phyloP scores from a whole-genome alignment of 2,113 vertebrate genomes.

The Caranx ignobilis region DNA sequence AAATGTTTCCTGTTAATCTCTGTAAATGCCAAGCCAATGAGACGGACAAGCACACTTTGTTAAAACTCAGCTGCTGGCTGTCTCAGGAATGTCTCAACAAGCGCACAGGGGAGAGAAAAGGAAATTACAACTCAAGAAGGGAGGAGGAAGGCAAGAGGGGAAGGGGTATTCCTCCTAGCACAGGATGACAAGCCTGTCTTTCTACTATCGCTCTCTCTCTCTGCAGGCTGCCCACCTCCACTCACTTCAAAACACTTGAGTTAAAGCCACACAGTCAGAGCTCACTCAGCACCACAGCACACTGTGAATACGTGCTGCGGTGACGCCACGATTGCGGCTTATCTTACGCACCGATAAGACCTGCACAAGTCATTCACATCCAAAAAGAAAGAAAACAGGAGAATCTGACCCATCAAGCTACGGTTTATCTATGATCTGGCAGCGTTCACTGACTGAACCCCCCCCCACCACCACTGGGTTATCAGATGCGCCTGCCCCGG shows the following conservation, averaged over 20 bases:
- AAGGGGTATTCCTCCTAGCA: slow-evolving; percentile 44
- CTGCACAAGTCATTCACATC: slow-evolving; percentile 47
- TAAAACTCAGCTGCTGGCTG: slow-evolving; percentile 67
- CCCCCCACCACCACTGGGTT: slow-evolving; percentile 60
- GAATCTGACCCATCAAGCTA: slow-evolving; percentile 48
- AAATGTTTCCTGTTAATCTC: slow-evolving; percentile 46
- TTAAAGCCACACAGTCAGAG: slow-evolving; percentile 39
- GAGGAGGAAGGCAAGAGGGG: slow-evolving; percentile 50
- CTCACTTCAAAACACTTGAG: slow-evolving; percentile 43
- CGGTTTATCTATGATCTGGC: slow-evolving; percentile 67
- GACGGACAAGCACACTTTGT: slow-evolving; percentile 39
- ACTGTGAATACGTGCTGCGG: slow-evolving; percentile 24
- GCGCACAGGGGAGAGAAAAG: slow-evolving; percentile 66
- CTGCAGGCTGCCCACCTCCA: slow-evolving; percentile 27
- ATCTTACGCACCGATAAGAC: slow-evolving; percentile 61
- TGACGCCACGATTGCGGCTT: slow-evolving; percentile 34
- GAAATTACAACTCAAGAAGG: slow-evolving; percentile 72
- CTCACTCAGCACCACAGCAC: slow-evolving; percentile 40
- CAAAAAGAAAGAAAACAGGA: slow-evolving; percentile 50
- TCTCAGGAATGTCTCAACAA: slow-evolving; percentile 80
- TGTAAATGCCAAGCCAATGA: slow-evolving; percentile 47
- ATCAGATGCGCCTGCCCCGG: slow-evolving; percentile 73
- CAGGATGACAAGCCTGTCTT: slow-evolving; percentile 57
- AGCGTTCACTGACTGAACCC: slow-evolving; percentile 37
- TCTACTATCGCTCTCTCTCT: slow-evolving; percentile 44